Evolutionary conservation across 1,140 invertebrate species (phyloP).

Genomic region (Periplaneta americana): DNA sequence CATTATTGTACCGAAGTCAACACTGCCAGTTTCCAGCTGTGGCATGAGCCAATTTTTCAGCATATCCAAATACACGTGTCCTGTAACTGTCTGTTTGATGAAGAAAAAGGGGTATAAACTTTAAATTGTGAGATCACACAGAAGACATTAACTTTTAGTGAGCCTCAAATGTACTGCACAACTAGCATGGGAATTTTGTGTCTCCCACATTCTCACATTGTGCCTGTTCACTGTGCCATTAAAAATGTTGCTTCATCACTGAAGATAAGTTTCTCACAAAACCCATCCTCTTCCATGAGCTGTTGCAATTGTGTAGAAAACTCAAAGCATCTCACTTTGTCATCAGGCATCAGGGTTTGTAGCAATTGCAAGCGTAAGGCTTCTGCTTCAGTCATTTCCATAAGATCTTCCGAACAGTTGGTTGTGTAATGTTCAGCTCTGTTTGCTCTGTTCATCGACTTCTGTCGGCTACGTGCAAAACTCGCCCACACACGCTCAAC

Average conservation of each 20-base stretch:
- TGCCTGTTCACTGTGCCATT: neutral
- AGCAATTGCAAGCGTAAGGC: constrained; percentile 11
- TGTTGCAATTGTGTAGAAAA: constrained; percentile 6
- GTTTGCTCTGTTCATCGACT: constrained; percentile 18
- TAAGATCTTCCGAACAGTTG: constrained; percentile 20
- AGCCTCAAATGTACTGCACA: constrained; percentile 2
- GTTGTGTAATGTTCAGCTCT: constrained; percentile 18
- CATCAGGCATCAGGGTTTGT: constrained; percentile 14
- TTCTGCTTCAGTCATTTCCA: constrained; percentile 13
- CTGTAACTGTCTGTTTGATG: constrained; percentile 5
- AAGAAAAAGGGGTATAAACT: constrained; percentile 9
- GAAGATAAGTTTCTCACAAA: constrained; percentile 14
- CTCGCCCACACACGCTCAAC: constrained; percentile 15
- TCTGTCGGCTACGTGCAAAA: constrained; percentile 16
- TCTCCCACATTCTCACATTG: neutral
- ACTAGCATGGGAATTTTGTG: neutral
- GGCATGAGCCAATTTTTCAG: neutral
- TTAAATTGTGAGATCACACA: constrained; percentile 8
- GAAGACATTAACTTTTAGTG: constrained; percentile 16
- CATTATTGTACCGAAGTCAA: neutral
- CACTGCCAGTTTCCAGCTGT: neutral
- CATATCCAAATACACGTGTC: constrained; percentile 6
- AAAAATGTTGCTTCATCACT: constrained; percentile 13
- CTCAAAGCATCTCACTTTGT: constrained; percentile 5
- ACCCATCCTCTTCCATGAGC: constrained; percentile 9